Percentiles rank a stretch among this genome's conserved stretches.
These are phyloP conservation scores for Reticulitermes speratus DNA, from an alignment of 1,140 invertebrate genomes.

Conservation along the genomic window DNA sequence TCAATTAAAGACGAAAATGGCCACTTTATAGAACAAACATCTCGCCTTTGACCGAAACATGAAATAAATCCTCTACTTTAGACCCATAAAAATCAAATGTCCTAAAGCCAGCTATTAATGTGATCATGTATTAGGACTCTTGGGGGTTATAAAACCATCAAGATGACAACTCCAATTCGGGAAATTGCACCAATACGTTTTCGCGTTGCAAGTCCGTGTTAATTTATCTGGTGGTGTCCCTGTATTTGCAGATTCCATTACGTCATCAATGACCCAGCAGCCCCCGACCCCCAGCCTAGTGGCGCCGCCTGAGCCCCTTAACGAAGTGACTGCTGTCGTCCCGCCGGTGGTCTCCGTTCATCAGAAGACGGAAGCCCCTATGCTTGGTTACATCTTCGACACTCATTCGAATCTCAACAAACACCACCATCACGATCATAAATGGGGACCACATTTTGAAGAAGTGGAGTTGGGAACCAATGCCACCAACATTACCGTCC, in stretches of 20 bases:
- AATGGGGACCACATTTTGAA: conserved; percentile 70
- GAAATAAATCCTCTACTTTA: too few species aligned
- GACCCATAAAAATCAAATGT: too few species aligned
- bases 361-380: conserved; percentile 59
- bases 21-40: too few species aligned
- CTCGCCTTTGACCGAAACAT: too few species aligned
- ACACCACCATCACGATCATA: conserved; percentile 55
- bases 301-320: neutral
- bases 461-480: conserved; percentile 57
- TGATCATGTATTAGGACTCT: neutral
- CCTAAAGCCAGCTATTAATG: too few species aligned
- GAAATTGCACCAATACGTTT: neutral
- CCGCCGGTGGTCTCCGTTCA: conserved; percentile 35
- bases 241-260: neutral
- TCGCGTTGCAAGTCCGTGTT: neutral
- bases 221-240: neutral
- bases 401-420: conserved; percentile 56
- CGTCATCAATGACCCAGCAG: conserved; percentile 7
- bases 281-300: neutral
- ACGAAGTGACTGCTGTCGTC: neutral
- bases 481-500: conserved; percentile 73
- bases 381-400: conserved; percentile 72
- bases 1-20: too few species aligned
- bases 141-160: neutral
- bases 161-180: neutral